Evolutionary conservation across 1,140 invertebrate species (phyloP), one percentile per base, ranked within the genome.

Genomic region (Chionoecetes opilio): DNA sequence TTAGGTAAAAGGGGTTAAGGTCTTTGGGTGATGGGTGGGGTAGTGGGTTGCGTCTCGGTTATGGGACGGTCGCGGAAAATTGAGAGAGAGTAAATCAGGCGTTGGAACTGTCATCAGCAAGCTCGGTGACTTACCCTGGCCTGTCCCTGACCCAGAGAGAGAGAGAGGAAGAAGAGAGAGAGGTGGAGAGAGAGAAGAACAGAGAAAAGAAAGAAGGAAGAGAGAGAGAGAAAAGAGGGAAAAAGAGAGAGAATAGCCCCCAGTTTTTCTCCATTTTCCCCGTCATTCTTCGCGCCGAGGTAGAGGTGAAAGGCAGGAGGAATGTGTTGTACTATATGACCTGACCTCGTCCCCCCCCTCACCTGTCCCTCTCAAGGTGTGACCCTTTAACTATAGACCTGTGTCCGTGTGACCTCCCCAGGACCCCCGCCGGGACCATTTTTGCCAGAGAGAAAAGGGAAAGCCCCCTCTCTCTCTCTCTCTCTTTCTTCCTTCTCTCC

Each of bases 31-130:
- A n/a, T 17, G 63, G 21, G 63, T n/a, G 63, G 63, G 21, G n/a
- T 26, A 5, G 63, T n/a, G 63, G 63, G n/a, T 75, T 75, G 63
- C 6, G 63, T n/a, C 63, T 75, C 63, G 6, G 1, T 17, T 5
- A 21, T 9, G 11, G 46, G 46, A 53, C 46, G 63, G 26, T 75
- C 63, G 63, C 63, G 63, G 63, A 75, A 75, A 75, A 75, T 75
- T 75, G 63, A 75, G 63, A 75, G 63, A n/a, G n/a, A 75, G 63
- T 75, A 75, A 75, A 75, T 75, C 63, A 75, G n/a, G 63, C n/a
- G 21, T 26, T 26, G n/a, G n/a, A 5, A 75, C 63, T 75, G 63
- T 75, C 63, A 75, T 75, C 63, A 75, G 21, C 63, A 75, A 14
- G 63, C 63, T 21, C 63, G 11, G 63, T 75, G 63, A 26, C 63